A percentile compares a stretch with the other conserved stretches of the same genome.
Evolutionary conservation across 2,113 vertebrate species (phyloP).

Genomic region (Cephalopholis sonnerati): DNA sequence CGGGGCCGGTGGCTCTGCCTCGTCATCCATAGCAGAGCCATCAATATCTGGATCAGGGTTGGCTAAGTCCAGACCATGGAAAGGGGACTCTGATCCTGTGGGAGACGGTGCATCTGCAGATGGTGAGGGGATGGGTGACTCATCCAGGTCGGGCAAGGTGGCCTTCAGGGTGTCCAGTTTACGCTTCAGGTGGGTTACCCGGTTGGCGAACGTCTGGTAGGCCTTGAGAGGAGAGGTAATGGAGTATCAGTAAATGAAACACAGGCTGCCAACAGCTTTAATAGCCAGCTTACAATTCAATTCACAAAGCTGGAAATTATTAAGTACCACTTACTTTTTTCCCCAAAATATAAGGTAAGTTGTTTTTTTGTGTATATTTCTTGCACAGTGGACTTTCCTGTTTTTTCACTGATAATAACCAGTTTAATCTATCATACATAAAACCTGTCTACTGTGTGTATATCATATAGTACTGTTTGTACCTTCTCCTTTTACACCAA

Average conservation of each 20-base stretch:
- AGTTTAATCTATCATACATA: neutral
- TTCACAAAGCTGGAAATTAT: neutral
- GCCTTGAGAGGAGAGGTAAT: conserved; percentile 82
- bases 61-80: conserved; percentile 85
- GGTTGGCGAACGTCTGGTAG: conserved; percentile 96
- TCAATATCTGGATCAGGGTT: conserved; percentile 75
- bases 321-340: neutral
- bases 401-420: neutral
- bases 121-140: conserved; percentile 95
- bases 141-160: conserved; percentile 91
- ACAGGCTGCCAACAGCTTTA: neutral
- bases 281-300: neutral
- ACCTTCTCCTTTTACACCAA: neutral
- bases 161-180: conserved; percentile 93
- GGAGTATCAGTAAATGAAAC: neutral
- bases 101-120: conserved; percentile 95
- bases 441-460: neutral
- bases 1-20: conserved; percentile 78
- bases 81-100: conserved; percentile 94
- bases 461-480: neutral
- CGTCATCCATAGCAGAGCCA: conserved; percentile 79
- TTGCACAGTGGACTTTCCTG: neutral
- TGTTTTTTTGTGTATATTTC: neutral
- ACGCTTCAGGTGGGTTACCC: conserved; percentile 95
- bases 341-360: too few species aligned